These are phyloP conservation scores for Saimiri boliviensis DNA, from an alignment of 2,113 vertebrate genomes.

Conservation along the genomic window DNA sequence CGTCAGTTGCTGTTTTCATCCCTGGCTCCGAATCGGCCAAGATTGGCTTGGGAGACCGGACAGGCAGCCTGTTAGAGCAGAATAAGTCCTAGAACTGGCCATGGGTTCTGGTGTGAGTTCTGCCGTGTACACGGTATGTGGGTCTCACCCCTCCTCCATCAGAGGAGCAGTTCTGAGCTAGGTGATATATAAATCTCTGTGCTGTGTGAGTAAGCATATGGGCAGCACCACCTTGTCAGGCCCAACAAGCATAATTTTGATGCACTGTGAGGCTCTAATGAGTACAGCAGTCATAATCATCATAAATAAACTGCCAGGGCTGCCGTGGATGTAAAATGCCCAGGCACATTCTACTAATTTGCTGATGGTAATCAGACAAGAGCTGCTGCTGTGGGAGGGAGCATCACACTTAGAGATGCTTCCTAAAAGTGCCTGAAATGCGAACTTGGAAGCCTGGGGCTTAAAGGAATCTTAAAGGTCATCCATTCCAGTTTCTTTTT, in stretches of 20 bases:
- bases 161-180: rapidly evolving
- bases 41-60: neutral
- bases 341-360: neutral
- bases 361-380: neutral
- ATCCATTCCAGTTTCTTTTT: neutral
- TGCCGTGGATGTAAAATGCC: neutral
- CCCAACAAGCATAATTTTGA: neutral
- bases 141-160: neutral
- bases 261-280: neutral
- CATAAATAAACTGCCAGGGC: neutral
- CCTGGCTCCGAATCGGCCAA: neutral
- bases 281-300: neutral
- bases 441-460: neutral
- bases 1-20: neutral
- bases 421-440: neutral
- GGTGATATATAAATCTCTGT: no score
- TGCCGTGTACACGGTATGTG: neutral
- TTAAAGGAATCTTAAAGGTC: neutral
- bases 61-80: neutral
- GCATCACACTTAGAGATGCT: neutral
- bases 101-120: neutral
- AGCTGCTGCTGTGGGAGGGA: neutral
- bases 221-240: neutral
- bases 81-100: neutral
- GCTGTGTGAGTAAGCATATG: neutral